Percentiles rank a stretch among this genome's conserved stretches.
Conservation (phyloP, 2,113 vertebrate genomes). For the Siniperca knerii region DNA sequence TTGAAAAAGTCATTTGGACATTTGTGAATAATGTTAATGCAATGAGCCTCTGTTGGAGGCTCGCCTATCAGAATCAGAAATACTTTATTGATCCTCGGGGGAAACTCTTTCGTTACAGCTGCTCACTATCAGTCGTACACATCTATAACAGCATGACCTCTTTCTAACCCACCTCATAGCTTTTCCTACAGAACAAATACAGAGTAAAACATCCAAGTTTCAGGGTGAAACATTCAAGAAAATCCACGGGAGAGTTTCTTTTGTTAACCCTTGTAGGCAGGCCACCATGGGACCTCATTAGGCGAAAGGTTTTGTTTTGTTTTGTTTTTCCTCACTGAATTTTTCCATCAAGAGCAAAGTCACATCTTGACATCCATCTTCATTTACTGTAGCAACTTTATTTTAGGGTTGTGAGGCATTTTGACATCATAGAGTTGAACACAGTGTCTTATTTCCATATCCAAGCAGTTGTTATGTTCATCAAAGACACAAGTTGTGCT, state of each 20-base stretch:
- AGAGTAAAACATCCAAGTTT: conserved; percentile 16
- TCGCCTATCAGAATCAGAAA: not conserved
- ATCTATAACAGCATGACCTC: not conserved
- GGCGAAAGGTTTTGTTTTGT: conserved; percentile 27
- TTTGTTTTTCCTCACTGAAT: conserved; percentile 26
- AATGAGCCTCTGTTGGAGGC: conserved; percentile 3
- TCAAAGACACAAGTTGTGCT: conserved; percentile 31
- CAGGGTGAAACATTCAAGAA: conserved; percentile 38
- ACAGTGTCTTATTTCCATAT: conserved; percentile 53
- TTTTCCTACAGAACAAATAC: conserved; percentile 30
- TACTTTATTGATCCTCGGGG: too few relatives aligned
- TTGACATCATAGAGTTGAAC: conserved; percentile 38
- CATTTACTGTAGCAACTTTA: conserved; percentile 24
- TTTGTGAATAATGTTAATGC: conserved; percentile 44
- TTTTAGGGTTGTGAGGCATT: conserved; percentile 30
- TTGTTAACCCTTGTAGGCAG: conserved; percentile 35
- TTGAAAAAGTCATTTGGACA: conserved; percentile 14
- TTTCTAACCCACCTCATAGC: not conserved
- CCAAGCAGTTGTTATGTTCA: conserved; percentile 24
- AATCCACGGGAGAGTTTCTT: conserved; percentile 34
- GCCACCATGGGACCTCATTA: conserved; percentile 76
- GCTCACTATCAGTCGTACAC: not conserved
- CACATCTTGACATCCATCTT: conserved; percentile 39
- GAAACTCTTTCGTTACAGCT: too few relatives aligned
- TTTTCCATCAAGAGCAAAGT: conserved; percentile 26